Evolutionary conservation across 2,113 vertebrate species (phyloP).

Genomic region (Phyllostomus hastatus): DNA sequence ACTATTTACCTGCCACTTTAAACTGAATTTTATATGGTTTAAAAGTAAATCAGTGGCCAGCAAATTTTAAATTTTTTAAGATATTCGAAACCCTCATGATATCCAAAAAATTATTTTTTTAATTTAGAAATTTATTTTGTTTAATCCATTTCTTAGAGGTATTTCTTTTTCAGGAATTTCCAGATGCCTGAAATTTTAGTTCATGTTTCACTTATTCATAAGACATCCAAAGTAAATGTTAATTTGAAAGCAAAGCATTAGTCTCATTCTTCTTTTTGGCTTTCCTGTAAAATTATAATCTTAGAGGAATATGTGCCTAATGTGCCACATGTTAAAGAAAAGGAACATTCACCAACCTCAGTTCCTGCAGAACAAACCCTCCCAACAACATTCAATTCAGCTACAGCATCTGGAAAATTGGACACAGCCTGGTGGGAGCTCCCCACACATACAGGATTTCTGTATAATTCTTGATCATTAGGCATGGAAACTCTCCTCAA

Average conservation of each 20-base stretch:
- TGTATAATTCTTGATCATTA: constrained; percentile 29
- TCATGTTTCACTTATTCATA: constrained; percentile 9
- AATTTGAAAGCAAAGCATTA: not conserved
- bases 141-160: not conserved
- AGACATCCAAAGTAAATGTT: constrained; percentile 21
- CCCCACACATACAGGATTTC: not conserved
- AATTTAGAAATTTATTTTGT: too few relatives aligned
- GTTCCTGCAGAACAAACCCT: constrained; percentile 29
- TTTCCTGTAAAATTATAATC: constrained; percentile 55
- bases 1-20: not conserved
- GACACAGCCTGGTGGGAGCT: not conserved
- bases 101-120: not conserved
- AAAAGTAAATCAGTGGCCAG: not conserved
- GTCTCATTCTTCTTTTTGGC: not conserved
- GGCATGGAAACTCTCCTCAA: not conserved
- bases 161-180: not conserved
- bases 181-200: not conserved
- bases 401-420: constrained; percentile 53
- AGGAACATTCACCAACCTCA: constrained; percentile 41
- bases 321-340: constrained; percentile 5
- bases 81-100: not conserved
- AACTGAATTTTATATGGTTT: not conserved
- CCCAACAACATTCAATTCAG: constrained; percentile 3
- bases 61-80: not conserved
- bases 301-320: constrained; percentile 16